A percentile compares a stretch with the other conserved stretches of the same genome.
Evolutionary conservation across 1,140 invertebrate genomes (phyloP).

Genomic region (Leptinotarsa undecemlineata): DNA sequence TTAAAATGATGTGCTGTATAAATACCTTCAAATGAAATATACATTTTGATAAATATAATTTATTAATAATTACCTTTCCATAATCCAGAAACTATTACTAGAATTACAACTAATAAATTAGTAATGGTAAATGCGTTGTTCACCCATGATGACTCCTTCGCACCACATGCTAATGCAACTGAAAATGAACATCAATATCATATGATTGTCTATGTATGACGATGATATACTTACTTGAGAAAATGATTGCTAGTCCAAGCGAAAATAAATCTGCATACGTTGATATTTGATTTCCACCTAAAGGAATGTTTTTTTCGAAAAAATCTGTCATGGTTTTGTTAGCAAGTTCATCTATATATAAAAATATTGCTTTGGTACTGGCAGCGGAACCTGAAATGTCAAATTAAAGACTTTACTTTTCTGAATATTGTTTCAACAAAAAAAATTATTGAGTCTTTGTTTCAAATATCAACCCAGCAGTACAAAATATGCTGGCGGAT

Average conservation of each 20-base stretch:
- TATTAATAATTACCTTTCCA: conserved; percentile 61
- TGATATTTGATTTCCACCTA: conserved; percentile 62
- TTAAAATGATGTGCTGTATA: too few species aligned
- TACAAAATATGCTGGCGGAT: too few species aligned
- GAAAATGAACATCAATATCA: conserved; percentile 36
- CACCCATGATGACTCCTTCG: conserved; percentile 74
- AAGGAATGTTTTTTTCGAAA: conserved; percentile 63
- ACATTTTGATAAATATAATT: too few species aligned
- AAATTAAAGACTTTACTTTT: not conserved
- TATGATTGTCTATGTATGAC: not conserved
- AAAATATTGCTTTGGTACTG: conserved; percentile 74
- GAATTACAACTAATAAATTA: conserved; percentile 72
- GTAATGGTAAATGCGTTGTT: conserved; percentile 77
- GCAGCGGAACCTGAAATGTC: conserved; percentile 65
- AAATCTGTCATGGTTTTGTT: conserved; percentile 64
- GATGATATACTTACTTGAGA: conserved; percentile 57
- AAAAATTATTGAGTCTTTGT: too few species aligned
- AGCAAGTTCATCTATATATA: conserved; percentile 72
- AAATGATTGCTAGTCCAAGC: conserved; percentile 61
- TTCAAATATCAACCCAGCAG: too few species aligned
- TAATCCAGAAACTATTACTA: conserved; percentile 72
- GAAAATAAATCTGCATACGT: conserved; percentile 73
- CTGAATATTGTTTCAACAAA: too few species aligned
- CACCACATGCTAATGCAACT: conserved; percentile 66
- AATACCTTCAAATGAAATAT: too few species aligned